These are phyloP conservation scores for Rhabditoides inermis DNA, from an alignment of 2,888 invertebrate species.

Conservation along the genomic window DNA sequence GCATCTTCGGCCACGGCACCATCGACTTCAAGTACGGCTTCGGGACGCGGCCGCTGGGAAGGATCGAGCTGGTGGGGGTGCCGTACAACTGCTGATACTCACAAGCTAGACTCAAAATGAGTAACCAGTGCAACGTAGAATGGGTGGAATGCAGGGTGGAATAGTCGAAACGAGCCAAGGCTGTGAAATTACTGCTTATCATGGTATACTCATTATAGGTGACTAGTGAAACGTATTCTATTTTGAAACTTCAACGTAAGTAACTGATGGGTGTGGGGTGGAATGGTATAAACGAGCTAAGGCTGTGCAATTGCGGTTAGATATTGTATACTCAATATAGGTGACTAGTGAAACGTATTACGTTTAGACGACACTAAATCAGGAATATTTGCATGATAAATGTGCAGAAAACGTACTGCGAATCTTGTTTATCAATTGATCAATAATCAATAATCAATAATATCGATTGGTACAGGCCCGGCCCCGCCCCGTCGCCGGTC, in stretches of 20 bases:
- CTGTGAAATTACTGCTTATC: slow-evolving; percentile 2
- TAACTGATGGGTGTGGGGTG: no score
- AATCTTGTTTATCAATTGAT: no score
- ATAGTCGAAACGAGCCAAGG: slow-evolving; percentile 64
- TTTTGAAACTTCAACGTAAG: no score
- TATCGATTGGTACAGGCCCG: slow-evolving; percentile 26
- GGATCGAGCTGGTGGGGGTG: slow-evolving; percentile 33
- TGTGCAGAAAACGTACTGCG: slow-evolving; percentile 4
- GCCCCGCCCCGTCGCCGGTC: slow-evolving; percentile 45
- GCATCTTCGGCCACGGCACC: slow-evolving; percentile 65
- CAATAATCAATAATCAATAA: neutral
- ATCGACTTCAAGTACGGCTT: slow-evolving; percentile 66
- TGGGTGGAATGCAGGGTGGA: slow-evolving; percentile 53
- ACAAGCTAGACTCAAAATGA: neutral
- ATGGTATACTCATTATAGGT: no score
- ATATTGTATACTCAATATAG: no score
- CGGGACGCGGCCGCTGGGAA: slow-evolving; percentile 58
- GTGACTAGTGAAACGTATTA: no score
- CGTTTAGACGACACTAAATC: no score
- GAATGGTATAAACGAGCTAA: no score
- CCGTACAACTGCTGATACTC: no score
- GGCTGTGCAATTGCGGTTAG: no score
- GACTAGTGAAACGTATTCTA: no score
- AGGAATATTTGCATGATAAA: slow-evolving; percentile 1
- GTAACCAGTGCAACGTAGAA: neutral